Evolutionary conservation across 2,888 invertebrate genomes (phyloP), one percentile per base, ranked within the genome.

Genomic region (Drosophila nr. perissopoda): DNA sequence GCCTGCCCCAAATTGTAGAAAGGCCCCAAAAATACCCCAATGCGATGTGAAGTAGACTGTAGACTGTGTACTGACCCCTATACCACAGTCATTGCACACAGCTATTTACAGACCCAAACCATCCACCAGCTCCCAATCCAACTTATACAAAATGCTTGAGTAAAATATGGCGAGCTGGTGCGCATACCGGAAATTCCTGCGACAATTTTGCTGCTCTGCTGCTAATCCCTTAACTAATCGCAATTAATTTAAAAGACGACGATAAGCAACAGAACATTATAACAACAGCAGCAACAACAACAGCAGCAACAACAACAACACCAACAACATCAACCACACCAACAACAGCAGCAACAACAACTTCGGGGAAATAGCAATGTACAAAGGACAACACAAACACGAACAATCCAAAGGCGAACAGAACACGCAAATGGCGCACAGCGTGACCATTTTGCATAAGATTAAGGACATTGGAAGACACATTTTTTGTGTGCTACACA

Each of bases 191-290:
- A 91, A 91, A 87, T 89, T 87, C 88, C 90, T 79, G 82, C 90
- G 88, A 91, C 87, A 88, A 83, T 82, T 86, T 88, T 82, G 88
- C 75, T 86, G 79, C 83, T 81, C 81, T 61, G 79, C 83, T 81
- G 87, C 88, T 91, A 92, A 91, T 91, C 89, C 87, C 85, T 83
- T 91, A 82, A 91, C 89, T 91, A 91, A 90, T 86, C 80, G 87
- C 92, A 91, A 91, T 91, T 91, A 91, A 91, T 91, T 91, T 91
- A 91, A 91, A 88, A 69, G 84, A 87, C 88, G 88, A 89, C 85
- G 88, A 89, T 85, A 87, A 87, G 84, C 87, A 88, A 81, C 84
- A 83, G 72, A 82, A 74, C 81, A 81, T 70, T 64, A 65, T 49
- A 65, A 51, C 65, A 67, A 51, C 36, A 69, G 34, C 56, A 76